Evolutionary conservation across 2,113 vertebrate species (phyloP).

Genomic region (Sinocyclocheilus maitianheensis): DNA sequence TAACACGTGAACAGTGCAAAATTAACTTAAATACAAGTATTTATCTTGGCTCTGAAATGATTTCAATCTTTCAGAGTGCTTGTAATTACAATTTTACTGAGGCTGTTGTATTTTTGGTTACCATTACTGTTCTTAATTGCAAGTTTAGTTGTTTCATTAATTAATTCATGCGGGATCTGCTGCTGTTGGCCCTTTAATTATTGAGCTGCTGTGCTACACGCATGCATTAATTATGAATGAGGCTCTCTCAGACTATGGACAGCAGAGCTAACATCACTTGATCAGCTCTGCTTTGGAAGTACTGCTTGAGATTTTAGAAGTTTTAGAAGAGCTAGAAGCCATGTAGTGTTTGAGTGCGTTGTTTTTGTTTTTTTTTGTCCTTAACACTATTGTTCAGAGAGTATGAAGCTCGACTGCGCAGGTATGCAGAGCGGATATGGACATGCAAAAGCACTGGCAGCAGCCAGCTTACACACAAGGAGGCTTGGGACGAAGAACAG

Average conservation of each 20-base stretch:
- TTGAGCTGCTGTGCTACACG: constrained; percentile 46
- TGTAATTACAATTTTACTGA: background rate
- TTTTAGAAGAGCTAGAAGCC: background rate
- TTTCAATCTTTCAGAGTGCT: background rate
- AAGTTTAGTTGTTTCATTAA: background rate
- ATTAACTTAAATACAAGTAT: background rate
- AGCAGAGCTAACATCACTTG: background rate
- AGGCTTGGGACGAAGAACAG: constrained; percentile 99
- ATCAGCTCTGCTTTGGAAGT: background rate
- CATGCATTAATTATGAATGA: constrained; percentile 53
- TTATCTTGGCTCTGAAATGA: background rate
- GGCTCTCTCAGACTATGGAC: background rate
- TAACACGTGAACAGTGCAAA: background rate
- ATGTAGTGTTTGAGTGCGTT: background rate
- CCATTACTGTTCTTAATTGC: too few relatives aligned
- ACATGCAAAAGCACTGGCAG: constrained; percentile 98
- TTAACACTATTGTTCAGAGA: constrained; percentile 86
- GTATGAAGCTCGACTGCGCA: constrained; percentile 87
- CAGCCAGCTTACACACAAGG: constrained; percentile 94
- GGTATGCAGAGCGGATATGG: constrained; percentile 92
- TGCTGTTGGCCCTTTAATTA: constrained; percentile 54
- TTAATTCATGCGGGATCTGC: too few relatives aligned
- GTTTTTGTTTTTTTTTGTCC: constrained; percentile 69
- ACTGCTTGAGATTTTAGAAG: background rate
- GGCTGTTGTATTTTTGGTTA: background rate